phyloP scores from a whole-genome alignment of 2,113 vertebrate species.

The Mastomys coucha region DNA sequence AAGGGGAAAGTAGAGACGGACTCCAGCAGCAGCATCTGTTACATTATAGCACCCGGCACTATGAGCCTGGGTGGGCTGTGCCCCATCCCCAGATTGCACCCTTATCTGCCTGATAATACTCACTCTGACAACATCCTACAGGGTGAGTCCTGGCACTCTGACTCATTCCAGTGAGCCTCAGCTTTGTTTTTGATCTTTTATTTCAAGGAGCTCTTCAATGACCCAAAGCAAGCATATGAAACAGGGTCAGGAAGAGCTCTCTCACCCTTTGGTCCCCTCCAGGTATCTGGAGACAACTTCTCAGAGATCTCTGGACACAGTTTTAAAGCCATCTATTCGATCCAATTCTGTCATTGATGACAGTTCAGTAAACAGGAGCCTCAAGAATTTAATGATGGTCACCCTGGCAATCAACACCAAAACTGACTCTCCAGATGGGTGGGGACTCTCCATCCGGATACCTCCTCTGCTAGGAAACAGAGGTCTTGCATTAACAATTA shows the following conservation, averaged over 20 bases:
- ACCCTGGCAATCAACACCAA: neutral
- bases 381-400: neutral
- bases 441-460: neutral
- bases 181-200: neutral
- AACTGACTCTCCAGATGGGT: neutral
- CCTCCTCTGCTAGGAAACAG: neutral
- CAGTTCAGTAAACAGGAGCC: neutral
- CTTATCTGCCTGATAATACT: neutral
- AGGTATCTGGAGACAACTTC: neutral
- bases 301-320: neutral
- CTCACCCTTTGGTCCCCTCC: neutral
- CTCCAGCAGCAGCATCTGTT: neutral
- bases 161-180: neutral
- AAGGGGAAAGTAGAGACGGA: too few relatives aligned
- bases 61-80: accelerated
- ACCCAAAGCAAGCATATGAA: neutral
- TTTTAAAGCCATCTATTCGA: neutral
- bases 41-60: accelerated
- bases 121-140: neutral
- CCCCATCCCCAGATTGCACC: neutral
- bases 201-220: neutral
- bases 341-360: neutral
- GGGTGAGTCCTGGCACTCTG: neutral
- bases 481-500: neutral
- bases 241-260: neutral